phyloP scores from a whole-genome alignment of 2,888 invertebrate species.

The Dysmachus trigonus region DNA sequence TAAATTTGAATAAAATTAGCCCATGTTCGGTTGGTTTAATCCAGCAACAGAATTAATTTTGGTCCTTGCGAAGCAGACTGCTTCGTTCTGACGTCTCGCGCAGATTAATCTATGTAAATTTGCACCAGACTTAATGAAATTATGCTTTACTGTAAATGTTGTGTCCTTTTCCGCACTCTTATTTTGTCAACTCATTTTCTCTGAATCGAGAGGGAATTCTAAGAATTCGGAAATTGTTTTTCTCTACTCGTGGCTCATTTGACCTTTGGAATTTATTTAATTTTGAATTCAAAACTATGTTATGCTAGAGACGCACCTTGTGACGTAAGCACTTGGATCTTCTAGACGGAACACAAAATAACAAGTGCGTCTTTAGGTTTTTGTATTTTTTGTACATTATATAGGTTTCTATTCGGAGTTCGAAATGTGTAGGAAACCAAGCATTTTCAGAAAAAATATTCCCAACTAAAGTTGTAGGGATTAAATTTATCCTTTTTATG shows the following conservation, averaged over 20 bases:
- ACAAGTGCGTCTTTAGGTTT: background rate
- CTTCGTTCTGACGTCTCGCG: background rate
- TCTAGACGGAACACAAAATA: background rate
- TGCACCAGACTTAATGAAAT: background rate
- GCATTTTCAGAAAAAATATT: too few relatives aligned
- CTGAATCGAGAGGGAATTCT: background rate
- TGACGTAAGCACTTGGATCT: background rate
- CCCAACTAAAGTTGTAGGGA: too few relatives aligned
- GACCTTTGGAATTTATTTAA: background rate
- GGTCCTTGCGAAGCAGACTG: background rate
- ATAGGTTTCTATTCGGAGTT: background rate
- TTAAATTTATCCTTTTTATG: too few relatives aligned
- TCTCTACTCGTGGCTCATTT: background rate
- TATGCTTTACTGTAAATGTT: conserved; percentile 3
- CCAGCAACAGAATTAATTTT: conserved; percentile 34
- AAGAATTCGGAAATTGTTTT: background rate
- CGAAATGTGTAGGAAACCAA: too few relatives aligned
- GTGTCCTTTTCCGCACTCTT: background rate
- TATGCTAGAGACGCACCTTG: background rate
- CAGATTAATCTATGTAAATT: background rate
- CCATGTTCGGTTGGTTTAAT: background rate
- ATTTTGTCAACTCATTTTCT: background rate
- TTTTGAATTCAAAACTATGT: background rate
- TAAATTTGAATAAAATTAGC: conserved; percentile 31
- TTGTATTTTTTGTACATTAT: too few relatives aligned